These are phyloP conservation scores for Sesamia nonagrioides DNA, from an alignment of 1,140 invertebrate genomes.

Conservation along the genomic window DNA sequence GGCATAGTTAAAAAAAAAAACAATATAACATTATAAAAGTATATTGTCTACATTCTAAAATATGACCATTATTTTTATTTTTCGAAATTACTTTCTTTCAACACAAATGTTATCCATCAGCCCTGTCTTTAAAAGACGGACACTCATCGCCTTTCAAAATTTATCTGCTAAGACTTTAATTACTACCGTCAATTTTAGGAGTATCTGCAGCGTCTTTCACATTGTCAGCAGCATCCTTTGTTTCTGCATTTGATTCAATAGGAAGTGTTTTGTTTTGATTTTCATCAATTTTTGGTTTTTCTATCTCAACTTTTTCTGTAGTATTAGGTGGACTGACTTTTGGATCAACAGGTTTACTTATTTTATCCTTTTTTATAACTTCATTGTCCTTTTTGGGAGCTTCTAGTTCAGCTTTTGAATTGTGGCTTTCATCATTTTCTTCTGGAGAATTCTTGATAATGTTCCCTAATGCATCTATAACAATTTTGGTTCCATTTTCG, in stretches of 20 bases:
- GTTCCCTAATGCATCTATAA: slow-evolving; percentile 23
- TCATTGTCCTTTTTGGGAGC: neutral
- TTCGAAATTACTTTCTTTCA: neutral
- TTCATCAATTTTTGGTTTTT: neutral
- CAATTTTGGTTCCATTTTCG: slow-evolving; percentile 10
- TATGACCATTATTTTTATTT: neutral
- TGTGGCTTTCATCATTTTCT: neutral
- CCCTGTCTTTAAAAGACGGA: neutral
- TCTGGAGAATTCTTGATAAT: neutral
- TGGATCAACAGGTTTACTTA: neutral
- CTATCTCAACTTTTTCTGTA: neutral
- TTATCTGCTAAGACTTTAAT: too few relatives aligned
- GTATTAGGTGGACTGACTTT: neutral
- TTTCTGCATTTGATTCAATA: neutral
- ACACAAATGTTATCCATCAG: slow-evolving; percentile 27
- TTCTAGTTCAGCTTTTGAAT: neutral
- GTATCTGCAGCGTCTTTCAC: neutral
- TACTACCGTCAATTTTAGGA: too few relatives aligned
- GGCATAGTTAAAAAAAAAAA: too few relatives aligned
- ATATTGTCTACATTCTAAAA: too few relatives aligned
- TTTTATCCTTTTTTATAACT: neutral
- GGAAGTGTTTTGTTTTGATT: neutral
- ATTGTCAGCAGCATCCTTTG: neutral
- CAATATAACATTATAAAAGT: too few relatives aligned
- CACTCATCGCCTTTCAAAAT: slow-evolving; percentile 6